A percentile compares a stretch with the other conserved stretches of the same genome.
phyloP scores from a whole-genome alignment of 2,888 invertebrate genomes.

The Portevinia maculata region DNA sequence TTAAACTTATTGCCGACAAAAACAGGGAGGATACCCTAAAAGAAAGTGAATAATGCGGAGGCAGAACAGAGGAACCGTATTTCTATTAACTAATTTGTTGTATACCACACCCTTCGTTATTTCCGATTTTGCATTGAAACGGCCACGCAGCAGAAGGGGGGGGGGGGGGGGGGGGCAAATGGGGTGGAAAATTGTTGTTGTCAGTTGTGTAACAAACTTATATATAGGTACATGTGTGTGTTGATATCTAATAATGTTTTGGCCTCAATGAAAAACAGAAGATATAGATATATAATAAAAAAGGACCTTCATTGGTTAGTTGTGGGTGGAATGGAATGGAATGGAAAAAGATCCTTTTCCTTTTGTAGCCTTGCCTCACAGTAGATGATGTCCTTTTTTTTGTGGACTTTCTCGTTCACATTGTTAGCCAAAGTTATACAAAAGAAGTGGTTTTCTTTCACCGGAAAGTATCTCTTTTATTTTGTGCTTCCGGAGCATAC shows the following conservation, averaged over 20 bases:
- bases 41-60: constrained; percentile 49
- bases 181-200: constrained; percentile 64
- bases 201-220: constrained; percentile 38
- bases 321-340: constrained; percentile 27
- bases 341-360: constrained; percentile 29
- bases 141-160: not conserved
- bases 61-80: constrained; percentile 23
- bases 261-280: constrained; percentile 15
- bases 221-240: constrained; percentile 10
- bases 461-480: constrained; percentile 63
- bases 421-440: constrained; percentile 11
- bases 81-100: constrained; percentile 68
- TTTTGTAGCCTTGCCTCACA: constrained; percentile 9
- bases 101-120: constrained; percentile 44
- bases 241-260: constrained; percentile 23
- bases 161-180: constrained; percentile 38
- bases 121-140: constrained; percentile 33
- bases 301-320: constrained; percentile 31
- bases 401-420: constrained; percentile 10
- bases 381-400: constrained; percentile 48
- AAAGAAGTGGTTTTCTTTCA: constrained; percentile 47
- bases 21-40: constrained; percentile 62
- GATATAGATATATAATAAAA: constrained; percentile 14
- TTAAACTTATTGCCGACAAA: constrained; percentile 12
- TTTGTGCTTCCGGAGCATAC: constrained; percentile 39